These are phyloP conservation scores for Agriopis marginaria DNA, from an alignment of 2,888 invertebrate genomes.

Conservation along the genomic window DNA sequence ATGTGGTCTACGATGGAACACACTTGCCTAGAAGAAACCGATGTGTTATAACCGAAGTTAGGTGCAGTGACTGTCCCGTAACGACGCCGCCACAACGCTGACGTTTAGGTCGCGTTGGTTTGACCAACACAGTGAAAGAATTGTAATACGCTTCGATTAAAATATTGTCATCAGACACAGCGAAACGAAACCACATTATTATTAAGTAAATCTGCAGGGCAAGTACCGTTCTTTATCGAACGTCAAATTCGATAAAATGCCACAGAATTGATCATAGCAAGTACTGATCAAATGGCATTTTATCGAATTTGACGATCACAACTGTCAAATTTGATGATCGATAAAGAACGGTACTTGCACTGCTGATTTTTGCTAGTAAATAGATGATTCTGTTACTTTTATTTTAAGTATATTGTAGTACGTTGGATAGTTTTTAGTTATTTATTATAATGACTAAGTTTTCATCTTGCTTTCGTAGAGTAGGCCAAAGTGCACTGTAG, in stretches of 20 bases:
- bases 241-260: too few relatives aligned
- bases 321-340: too few relatives aligned
- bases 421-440: background rate
- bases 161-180: background rate
- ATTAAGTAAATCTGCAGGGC: background rate
- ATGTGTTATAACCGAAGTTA: too few relatives aligned
- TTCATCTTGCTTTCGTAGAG: constrained; percentile 9
- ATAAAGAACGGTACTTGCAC: too few relatives aligned
- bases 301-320: too few relatives aligned
- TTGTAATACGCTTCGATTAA: background rate
- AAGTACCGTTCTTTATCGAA: too few relatives aligned
- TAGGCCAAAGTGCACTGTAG: background rate
- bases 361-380: background rate
- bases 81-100: background rate
- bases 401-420: background rate
- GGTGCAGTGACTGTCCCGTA: too few relatives aligned
- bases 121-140: background rate
- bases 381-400: background rate
- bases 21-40: too few relatives aligned
- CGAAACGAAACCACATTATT: background rate
- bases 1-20: too few relatives aligned
- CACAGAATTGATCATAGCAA: too few relatives aligned
- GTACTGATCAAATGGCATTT: too few relatives aligned
- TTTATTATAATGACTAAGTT: background rate
- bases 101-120: background rate